phyloP scores from a whole-genome alignment of 2,888 invertebrate species.

The Cheilosia grossa region DNA sequence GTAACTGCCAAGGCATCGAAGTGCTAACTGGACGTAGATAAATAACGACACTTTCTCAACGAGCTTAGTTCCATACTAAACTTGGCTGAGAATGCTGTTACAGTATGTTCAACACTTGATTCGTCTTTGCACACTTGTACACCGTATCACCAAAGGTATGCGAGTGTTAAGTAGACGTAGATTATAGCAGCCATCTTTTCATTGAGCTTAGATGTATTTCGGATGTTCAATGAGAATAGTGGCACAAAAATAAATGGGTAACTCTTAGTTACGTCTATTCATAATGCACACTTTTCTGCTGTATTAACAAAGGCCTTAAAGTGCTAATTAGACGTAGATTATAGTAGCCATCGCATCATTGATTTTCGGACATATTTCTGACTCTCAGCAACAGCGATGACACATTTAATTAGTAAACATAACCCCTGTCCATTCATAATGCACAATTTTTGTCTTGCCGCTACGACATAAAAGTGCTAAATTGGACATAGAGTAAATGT shows the following conservation, averaged over 20 bases:
- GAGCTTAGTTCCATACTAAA: neutral
- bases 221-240: neutral
- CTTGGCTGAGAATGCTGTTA: neutral
- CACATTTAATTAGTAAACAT: neutral
- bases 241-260: neutral
- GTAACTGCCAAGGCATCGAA: constrained; percentile 32
- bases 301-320: constrained; percentile 19
- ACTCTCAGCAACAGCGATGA: neutral
- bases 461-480: constrained; percentile 43
- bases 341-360: constrained; percentile 21
- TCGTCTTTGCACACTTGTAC: constrained; percentile 47
- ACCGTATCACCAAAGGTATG: constrained; percentile 22
- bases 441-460: constrained; percentile 34
- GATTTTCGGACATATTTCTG: neutral
- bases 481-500: constrained; percentile 53
- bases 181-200: neutral
- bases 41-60: neutral
- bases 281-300: constrained; percentile 54
- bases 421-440: constrained; percentile 43
- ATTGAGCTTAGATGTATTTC: neutral
- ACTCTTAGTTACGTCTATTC: constrained; percentile 15
- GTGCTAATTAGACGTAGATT: constrained; percentile 61
- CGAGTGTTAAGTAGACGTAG: constrained; percentile 46
- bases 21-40: constrained; percentile 59
- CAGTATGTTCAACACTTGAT: neutral